A percentile compares a stretch with the other conserved stretches of the same genome.
phyloP scores from a whole-genome alignment of 2,113 vertebrate species.

The Phalacrocorax pelagicus region DNA sequence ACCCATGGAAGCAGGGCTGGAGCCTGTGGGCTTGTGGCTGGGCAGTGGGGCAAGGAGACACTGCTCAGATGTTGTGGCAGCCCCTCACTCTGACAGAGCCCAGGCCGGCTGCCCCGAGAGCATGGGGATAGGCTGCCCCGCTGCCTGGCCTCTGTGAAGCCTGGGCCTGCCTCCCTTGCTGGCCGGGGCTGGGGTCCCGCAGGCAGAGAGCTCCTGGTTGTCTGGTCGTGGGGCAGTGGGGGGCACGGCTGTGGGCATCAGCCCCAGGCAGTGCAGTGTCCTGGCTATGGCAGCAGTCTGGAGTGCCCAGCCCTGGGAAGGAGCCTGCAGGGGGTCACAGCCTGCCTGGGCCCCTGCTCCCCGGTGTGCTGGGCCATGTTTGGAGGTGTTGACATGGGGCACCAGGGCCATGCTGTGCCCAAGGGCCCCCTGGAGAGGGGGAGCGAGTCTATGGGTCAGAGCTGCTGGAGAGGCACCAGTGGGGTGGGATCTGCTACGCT shows the following conservation, averaged over 20 bases:
- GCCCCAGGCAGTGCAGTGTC: background rate
- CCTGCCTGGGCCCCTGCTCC: background rate
- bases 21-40: background rate
- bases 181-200: background rate
- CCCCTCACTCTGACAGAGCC: accelerated
- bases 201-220: background rate
- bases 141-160: background rate
- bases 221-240: background rate
- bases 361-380: accelerated
- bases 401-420: background rate
- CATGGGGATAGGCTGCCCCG: background rate
- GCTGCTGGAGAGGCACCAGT: background rate
- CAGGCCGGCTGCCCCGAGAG: background rate
- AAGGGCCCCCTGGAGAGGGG: background rate
- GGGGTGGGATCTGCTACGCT: background rate
- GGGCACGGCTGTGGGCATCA: too few relatives aligned
- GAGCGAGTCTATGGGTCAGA: background rate
- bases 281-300: background rate
- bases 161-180: background rate
- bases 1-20: accelerated
- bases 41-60: accelerated
- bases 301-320: background rate
- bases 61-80: accelerated
- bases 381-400: background rate
- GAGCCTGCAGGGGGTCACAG: background rate